Percentiles rank a stretch among this genome's conserved stretches.
These are phyloP conservation scores for Pseudanteris insignis DNA, from an alignment of 2,888 invertebrate genomes.

Conservation along the genomic window DNA sequence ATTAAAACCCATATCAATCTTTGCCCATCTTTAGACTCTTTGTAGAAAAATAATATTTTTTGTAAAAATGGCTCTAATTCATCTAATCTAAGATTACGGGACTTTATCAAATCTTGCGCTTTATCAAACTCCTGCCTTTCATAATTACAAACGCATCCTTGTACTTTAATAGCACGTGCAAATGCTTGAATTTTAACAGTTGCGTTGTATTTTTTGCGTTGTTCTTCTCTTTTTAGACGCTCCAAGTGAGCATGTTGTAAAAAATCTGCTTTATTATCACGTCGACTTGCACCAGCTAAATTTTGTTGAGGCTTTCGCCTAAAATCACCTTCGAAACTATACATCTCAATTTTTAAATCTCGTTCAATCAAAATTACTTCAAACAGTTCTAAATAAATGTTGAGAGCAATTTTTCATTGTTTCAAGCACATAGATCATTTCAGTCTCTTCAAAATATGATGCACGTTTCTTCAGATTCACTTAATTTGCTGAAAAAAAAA, in stretches of 20 bases:
- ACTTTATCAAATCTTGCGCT: slow-evolving; percentile 67
- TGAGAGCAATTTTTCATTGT: too few relatives aligned
- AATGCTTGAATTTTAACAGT: slow-evolving; percentile 85
- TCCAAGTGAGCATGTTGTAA: slow-evolving; percentile 85
- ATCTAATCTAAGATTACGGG: slow-evolving; percentile 65
- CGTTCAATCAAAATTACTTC: neutral
- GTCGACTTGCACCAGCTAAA: slow-evolving; percentile 84
- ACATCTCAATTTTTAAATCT: slow-evolving; percentile 68
- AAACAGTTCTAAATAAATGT: slow-evolving; percentile 10
- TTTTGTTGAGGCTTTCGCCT: slow-evolving; percentile 88
- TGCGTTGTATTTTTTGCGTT: slow-evolving; percentile 78
- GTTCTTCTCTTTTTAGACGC: slow-evolving; percentile 86
- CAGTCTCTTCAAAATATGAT: too few relatives aligned
- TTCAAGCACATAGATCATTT: slow-evolving; percentile 4
- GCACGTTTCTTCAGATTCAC: too few relatives aligned
- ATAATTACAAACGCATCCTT: slow-evolving; percentile 74
- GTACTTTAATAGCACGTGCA: slow-evolving; percentile 77
- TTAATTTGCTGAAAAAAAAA: too few relatives aligned
- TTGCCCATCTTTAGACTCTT: slow-evolving; percentile 73
- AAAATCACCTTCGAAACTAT: slow-evolving; percentile 90
- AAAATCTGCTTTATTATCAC: slow-evolving; percentile 74
- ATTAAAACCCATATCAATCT: slow-evolving; percentile 70
- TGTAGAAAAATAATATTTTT: slow-evolving; percentile 82
- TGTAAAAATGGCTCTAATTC: slow-evolving; percentile 71
- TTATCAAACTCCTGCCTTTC: slow-evolving; percentile 78